Conservation (phyloP, 2,113 vertebrate genomes). For the Lampris incognitus region DNA sequence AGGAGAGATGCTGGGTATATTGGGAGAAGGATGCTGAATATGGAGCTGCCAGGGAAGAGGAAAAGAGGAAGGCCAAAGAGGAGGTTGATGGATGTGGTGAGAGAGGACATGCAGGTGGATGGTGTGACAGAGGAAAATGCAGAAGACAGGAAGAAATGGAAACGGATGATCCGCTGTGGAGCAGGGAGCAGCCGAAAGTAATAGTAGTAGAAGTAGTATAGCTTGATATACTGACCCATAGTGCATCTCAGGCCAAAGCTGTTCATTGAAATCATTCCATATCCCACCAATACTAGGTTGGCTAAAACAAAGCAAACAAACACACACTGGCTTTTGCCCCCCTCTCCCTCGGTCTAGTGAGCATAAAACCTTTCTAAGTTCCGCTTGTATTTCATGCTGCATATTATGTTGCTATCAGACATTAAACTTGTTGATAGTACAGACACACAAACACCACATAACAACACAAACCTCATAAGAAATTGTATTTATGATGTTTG, state of each 20-base stretch:
- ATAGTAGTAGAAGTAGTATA: too few species aligned
- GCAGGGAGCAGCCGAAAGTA: too few species aligned
- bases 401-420: background rate
- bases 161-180: too few species aligned
- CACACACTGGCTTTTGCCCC: conserved; percentile 3
- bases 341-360: background rate
- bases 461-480: conserved; percentile 12
- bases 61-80: too few species aligned
- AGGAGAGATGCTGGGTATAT: too few species aligned
- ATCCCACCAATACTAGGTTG: background rate
- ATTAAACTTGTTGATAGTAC: background rate
- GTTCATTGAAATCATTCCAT: conserved; percentile 4
- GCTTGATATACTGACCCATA: background rate
- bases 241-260: conserved; percentile 8
- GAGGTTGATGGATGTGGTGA: too few species aligned
- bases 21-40: too few species aligned
- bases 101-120: too few species aligned
- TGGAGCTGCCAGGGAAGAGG: too few species aligned
- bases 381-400: background rate
- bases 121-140: too few species aligned
- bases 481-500: too few species aligned
- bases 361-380: background rate
- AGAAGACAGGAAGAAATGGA: too few species aligned
- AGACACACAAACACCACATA: background rate
- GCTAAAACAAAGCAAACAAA: conserved; percentile 12